Evolutionary conservation across 1,140 invertebrate genomes (phyloP), one percentile per base, ranked within the genome.

Genomic region (Venturia canescens): DNA sequence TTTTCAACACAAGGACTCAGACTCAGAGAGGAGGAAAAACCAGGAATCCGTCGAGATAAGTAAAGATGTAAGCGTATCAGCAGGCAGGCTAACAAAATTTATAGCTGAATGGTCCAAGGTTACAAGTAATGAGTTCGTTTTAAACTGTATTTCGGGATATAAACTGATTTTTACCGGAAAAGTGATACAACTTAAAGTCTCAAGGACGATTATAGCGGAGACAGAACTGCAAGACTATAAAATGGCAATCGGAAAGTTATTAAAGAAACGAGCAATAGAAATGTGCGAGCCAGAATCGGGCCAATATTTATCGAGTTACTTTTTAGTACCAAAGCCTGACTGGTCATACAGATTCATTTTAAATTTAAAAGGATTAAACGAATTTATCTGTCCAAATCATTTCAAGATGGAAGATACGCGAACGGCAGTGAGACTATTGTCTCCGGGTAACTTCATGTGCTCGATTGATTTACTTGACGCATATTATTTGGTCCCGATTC

Each of bases 401-500:
- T 86, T 84, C 74, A 86, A 84, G 76, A 50, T 86, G 13, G 84
- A 86, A 81, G 79, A 86, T 53, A 77, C 82, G 4, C 63, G 83
- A 21, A 82, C 82, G 26, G 83, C 80, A 7, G 26, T 77, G 57
- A 86, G 81, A 44, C 57, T 86, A 21, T 74, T 84, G 9, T 29
- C 53, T 5, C 57, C 23, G 13, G 23, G 71, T 21, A 53, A 23
- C 16, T 79, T 71, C 48, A 81, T 82, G 79, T 72, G 60, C 7
- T 57, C 5, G 11, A 31, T 85, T 15, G 83, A 83, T 74, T 75
- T 76, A 29, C 63, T 48, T 88, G 90, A 92, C 27, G 83, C 84
- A 13, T 85, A 85, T 78, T 80, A 75, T 78, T 16, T 77, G 6
- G 50, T 85, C 21, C 79, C 75, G 27, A 72, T 85, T n/a, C 27